phyloP scores from a whole-genome alignment of 2,113 vertebrate genomes.

The Thermophis baileyi region DNA sequence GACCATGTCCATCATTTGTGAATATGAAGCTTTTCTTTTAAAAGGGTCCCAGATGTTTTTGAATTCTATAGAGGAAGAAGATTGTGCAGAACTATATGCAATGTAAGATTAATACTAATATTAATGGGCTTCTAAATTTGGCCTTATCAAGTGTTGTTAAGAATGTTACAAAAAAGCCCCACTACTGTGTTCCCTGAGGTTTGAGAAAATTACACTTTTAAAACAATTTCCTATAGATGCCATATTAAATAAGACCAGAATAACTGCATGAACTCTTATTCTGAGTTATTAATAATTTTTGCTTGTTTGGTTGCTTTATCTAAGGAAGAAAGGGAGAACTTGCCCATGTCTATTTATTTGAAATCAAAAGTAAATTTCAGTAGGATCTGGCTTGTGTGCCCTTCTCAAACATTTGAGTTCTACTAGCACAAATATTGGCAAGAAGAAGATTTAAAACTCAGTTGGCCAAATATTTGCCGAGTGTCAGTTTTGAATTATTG shows the following conservation, averaged over 20 bases:
- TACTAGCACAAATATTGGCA: conserved; percentile 15
- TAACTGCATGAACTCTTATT: not conserved
- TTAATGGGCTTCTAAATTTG: not conserved
- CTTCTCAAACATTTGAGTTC: conserved; percentile 24
- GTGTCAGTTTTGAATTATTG: conserved; percentile 27
- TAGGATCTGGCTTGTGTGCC: conserved; percentile 16
- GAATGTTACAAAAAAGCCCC: no score
- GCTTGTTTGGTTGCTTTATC: conserved; percentile 7
- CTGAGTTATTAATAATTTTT: not conserved
- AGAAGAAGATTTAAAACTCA: conserved; percentile 27
- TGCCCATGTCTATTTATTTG: conserved; percentile 12
- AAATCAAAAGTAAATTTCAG: conserved; percentile 34
- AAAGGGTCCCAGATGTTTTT: not conserved
- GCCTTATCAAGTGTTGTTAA: no score
- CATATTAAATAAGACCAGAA: not conserved
- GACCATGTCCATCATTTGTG: not conserved
- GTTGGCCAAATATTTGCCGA: conserved; percentile 20
- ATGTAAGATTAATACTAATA: not conserved
- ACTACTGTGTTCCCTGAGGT: not conserved
- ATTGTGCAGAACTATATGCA: not conserved
- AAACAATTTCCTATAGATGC: not conserved
- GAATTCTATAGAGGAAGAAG: not conserved
- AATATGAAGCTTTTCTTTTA: not conserved
- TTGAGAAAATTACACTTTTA: not conserved
- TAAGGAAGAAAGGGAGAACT: not conserved